A percentile compares a stretch with the other conserved stretches of the same genome.
Evolutionary conservation across 2,113 vertebrate species (phyloP).

Genomic region (Ifrita kowaldi): DNA sequence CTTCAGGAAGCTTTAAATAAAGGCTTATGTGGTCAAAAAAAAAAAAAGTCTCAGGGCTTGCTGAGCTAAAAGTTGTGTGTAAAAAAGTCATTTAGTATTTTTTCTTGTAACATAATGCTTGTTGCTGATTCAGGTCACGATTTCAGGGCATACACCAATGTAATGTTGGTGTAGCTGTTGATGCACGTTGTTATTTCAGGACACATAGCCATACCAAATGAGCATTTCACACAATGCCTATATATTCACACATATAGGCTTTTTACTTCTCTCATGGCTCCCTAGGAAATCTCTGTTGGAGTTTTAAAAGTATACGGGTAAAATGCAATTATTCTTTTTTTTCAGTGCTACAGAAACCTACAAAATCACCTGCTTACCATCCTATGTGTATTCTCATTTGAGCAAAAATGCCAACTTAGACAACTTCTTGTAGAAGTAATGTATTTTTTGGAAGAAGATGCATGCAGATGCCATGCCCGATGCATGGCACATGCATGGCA

Average conservation of each 20-base stretch:
- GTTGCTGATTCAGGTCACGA: not conserved
- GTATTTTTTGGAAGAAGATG: not conserved
- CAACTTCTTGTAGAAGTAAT: not conserved
- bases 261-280: not conserved
- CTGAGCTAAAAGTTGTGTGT: not conserved
- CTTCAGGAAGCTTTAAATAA: not conserved
- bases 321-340: not conserved
- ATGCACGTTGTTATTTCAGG: not conserved
- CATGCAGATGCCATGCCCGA: not conserved
- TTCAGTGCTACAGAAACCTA: not conserved
- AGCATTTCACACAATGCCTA: fast-evolving
- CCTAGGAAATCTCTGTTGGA: not conserved
- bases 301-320: not conserved
- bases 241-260: fast-evolving
- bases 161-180: not conserved
- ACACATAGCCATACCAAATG: not conserved
- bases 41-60: not conserved
- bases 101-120: not conserved
- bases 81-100: not conserved
- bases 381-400: not conserved
- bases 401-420: not conserved
- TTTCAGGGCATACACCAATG: not conserved
- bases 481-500: too few species aligned
- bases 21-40: not conserved
- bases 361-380: not conserved